Base-by-base conservation (phyloP, 2,797 vertebrate species). In the Tachyglossus aculeatus region DNA sequence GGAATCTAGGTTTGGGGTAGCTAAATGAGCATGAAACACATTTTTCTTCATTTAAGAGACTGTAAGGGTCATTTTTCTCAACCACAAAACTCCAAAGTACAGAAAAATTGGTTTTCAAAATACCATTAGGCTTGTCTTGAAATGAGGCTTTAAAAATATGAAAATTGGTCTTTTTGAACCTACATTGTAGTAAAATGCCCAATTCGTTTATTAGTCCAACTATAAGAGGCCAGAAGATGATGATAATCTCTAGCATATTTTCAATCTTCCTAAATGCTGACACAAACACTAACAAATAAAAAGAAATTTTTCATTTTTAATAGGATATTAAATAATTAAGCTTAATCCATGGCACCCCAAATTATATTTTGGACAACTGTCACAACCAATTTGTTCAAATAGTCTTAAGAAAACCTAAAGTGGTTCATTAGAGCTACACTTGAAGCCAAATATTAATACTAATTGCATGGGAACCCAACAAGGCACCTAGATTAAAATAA, bases 271-370 rank as follows among this genome's bases (percentile, higher is more conserved):
- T 82, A 76, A 75, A 52, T 76, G 44, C 56, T 41, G 56, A 39
- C 55, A 19, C n/a, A 58, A 41, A 55, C 73, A 67, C 60, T 63
- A 80, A 58, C 52, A 71, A 85, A 53, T 33, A 80, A 63, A 57
- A 47, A 48, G 25, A 71, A 59, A 65, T 19, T 60, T 78, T 81
- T 69, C 78, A 85, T 83, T 83, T 85, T 87, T 83, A 80, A 74
- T 31, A 78, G 74, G 1, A 0, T 63, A 67, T 71, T 83, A 74
- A 82, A 87, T 83, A 78, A 87, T 87, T 81, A 71, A 87, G 63
- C 21, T n/a, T n/a, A n/a, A n/a, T n/a, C n/a, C n/a, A n/a, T n/a
- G 69, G 78, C 43, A 67, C 76, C 83, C 81, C 68, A 67, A 85
- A 80, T 80, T 75, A 78, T 71, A 59, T 68, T 80, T 78, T 43